A percentile compares a stretch with the other conserved stretches of the same genome.
phyloP scores from a whole-genome alignment of 2,888 invertebrate species.

The Philhelius pedissequus region DNA sequence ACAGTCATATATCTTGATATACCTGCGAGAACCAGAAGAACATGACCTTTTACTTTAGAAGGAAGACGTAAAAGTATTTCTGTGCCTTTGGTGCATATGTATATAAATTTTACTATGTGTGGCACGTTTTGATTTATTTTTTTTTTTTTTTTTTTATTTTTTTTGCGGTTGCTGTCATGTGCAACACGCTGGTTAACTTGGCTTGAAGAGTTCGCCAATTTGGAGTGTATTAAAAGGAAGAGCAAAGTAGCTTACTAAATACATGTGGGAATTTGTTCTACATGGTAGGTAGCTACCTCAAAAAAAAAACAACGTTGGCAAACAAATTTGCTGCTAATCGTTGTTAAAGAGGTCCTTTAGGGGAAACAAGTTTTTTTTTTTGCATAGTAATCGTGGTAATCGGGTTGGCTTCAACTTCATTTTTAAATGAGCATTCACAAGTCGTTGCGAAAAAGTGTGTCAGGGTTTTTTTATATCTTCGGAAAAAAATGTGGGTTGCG shows the following conservation, averaged over 20 bases:
- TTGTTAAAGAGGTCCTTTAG: conserved; percentile 1
- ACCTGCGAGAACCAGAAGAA: neutral
- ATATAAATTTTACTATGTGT: neutral
- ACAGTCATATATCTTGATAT: conserved; percentile 24
- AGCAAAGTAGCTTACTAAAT: neutral
- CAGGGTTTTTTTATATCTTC: neutral
- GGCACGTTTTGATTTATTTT: neutral
- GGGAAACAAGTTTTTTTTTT: neutral
- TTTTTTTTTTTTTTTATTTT: neutral
- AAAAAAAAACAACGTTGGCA: conserved; percentile 1
- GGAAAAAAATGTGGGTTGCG: neutral
- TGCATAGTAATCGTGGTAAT: neutral
- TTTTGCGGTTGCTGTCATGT: conserved; percentile 11
- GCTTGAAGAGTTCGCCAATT: conserved; percentile 35
- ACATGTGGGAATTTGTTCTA: neutral
- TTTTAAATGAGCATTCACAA: neutral
- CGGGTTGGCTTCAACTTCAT: neutral
- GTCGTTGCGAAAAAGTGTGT: neutral
- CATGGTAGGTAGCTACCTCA: neutral
- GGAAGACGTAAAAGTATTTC: conserved; percentile 4
- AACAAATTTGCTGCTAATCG: conserved; percentile 36
- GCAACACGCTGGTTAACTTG: conserved; percentile 34
- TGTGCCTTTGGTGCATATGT: conserved; percentile 12
- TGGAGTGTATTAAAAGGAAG: conserved; percentile 6
- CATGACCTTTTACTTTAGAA: conserved; percentile 37